A percentile compares a stretch with the other conserved stretches of the same genome.
These are phyloP conservation scores for Cyprinella venusta DNA, from an alignment of 2,797 vertebrate genomes.

Conservation along the genomic window DNA sequence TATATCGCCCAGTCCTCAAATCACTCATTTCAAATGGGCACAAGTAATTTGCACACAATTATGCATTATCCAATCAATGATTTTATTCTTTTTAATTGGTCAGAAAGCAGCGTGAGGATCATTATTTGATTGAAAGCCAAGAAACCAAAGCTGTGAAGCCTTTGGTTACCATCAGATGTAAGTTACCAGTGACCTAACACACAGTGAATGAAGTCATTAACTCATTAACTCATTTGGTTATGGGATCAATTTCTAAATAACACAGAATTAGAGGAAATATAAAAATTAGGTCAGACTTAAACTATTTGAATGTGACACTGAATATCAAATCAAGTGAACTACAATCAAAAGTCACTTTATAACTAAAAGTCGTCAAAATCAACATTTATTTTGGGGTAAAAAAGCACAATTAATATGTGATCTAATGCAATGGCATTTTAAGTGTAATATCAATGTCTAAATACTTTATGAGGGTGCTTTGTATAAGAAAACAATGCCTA, in stretches of 20 bases:
- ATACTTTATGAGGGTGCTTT: not conserved
- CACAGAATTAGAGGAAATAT: not conserved
- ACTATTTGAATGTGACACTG: not conserved
- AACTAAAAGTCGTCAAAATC: too few relatives aligned
- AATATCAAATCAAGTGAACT: not conserved
- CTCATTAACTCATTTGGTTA: not conserved
- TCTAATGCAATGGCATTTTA: not conserved
- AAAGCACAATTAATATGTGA: not conserved
- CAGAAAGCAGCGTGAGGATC: not conserved
- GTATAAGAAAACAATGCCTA: not conserved
- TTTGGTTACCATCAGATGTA: slow-evolving; percentile 7
- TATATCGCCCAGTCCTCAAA: not conserved
- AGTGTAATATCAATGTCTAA: not conserved
- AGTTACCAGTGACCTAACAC: slow-evolving; percentile 20
- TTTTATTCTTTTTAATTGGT: not conserved
- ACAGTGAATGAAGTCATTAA: not conserved
- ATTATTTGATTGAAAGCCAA: not conserved
- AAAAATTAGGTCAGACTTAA: not conserved
- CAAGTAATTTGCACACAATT: not conserved
- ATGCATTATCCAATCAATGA: not conserved
- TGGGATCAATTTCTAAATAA: not conserved
- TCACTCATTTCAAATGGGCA: not conserved
- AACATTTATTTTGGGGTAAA: not conserved
- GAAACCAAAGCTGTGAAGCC: not conserved
- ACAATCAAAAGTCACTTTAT: too few relatives aligned